These are phyloP conservation scores for Stictonetta naevosa DNA, from an alignment of 2,113 vertebrate genomes.

Conservation along the genomic window DNA sequence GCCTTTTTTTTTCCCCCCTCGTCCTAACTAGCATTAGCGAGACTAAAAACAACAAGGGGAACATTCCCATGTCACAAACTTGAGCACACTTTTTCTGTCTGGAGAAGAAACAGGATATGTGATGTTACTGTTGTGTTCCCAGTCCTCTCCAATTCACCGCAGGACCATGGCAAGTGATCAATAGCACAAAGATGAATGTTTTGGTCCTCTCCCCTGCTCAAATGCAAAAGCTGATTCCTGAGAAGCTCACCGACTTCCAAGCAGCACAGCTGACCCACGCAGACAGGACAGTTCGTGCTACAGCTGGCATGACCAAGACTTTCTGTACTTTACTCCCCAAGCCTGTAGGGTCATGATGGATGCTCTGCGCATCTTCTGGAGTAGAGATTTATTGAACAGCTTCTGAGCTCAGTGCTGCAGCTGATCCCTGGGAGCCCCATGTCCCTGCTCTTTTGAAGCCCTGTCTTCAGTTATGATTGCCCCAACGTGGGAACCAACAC, in stretches of 20 bases:
- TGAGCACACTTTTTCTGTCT: not conserved
- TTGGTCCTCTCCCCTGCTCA: not conserved
- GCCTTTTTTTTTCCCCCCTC: too few species aligned
- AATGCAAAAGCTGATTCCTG: not conserved
- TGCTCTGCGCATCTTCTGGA: not conserved
- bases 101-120: not conserved
- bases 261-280: not conserved
- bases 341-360: too few species aligned
- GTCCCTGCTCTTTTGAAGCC: not conserved
- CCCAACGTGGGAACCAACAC: not conserved
- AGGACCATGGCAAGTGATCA: not conserved
- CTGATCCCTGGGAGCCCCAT: not conserved
- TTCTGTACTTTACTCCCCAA: not conserved
- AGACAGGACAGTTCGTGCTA: not conserved
- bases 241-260: not conserved
- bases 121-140: not conserved
- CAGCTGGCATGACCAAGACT: not conserved
- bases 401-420: not conserved
- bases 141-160: not conserved
- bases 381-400: not conserved
- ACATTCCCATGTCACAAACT: not conserved
- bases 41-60: not conserved
- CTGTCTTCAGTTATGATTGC: not conserved
- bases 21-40: not conserved
- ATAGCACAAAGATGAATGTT: not conserved